Evolutionary conservation across 1,140 invertebrate species (phyloP).

Genomic region (Augochlora pura): DNA sequence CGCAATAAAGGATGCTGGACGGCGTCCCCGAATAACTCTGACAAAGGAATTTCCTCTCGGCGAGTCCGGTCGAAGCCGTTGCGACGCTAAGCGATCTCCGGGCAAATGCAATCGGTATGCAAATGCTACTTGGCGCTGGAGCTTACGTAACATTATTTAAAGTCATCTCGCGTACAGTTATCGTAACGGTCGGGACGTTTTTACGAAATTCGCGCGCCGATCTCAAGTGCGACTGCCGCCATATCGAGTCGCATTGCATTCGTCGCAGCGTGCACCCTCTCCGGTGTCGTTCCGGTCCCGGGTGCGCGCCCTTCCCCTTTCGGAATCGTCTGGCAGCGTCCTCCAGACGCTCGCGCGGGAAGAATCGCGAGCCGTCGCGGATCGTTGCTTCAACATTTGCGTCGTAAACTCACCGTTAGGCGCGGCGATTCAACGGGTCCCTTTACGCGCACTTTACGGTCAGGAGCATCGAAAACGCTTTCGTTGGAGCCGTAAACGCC

Average conservation of each 20-base stretch:
- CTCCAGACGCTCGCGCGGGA: too few relatives aligned
- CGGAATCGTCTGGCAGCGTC: too few relatives aligned
- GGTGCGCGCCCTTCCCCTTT: too few relatives aligned
- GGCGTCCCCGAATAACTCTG: not conserved
- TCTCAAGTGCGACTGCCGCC: not conserved
- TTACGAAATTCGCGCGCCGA: slow-evolving; percentile 3
- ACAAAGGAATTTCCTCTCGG: not conserved
- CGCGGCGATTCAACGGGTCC: too few relatives aligned
- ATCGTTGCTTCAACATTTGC: too few relatives aligned
- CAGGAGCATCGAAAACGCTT: too few relatives aligned
- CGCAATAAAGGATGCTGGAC: not conserved
- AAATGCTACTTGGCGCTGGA: slow-evolving; percentile 21
- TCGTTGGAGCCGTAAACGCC: too few relatives aligned
- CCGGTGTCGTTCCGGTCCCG: not conserved
- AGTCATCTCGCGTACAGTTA: slow-evolving; percentile 21
- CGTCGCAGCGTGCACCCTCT: too few relatives aligned
- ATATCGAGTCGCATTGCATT: not conserved
- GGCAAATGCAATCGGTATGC: slow-evolving; percentile 30
- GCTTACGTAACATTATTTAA: slow-evolving; percentile 30
- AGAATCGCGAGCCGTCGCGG: too few relatives aligned
- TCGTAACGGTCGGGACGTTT: slow-evolving; percentile 11
- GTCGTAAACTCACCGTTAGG: too few relatives aligned
- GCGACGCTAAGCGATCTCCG: not conserved
- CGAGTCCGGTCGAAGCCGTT: slow-evolving; percentile 6
- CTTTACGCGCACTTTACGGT: too few relatives aligned